Conservation (phyloP, 2,888 invertebrate species). For the Drosophila kambysellisi region DNA sequence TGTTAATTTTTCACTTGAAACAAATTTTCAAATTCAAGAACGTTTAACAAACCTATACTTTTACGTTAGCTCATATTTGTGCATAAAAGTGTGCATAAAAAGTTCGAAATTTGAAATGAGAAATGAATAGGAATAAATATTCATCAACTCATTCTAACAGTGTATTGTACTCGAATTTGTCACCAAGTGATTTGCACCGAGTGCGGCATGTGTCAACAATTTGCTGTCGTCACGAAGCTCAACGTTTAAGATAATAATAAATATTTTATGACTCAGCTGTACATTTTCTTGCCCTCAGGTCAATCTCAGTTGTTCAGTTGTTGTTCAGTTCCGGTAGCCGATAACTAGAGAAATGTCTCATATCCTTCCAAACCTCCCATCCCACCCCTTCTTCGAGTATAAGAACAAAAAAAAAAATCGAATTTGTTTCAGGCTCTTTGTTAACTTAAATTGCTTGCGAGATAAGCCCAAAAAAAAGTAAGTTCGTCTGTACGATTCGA, state of each 20-base stretch:
- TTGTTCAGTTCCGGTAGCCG: constrained; percentile 42
- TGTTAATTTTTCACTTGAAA: background rate
- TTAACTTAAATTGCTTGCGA: constrained; percentile 45
- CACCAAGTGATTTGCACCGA: background rate
- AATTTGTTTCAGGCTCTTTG: constrained; percentile 31
- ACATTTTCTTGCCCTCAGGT: constrained; percentile 3
- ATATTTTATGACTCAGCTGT: constrained; percentile 29
- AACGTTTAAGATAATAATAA: background rate
- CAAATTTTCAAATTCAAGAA: background rate
- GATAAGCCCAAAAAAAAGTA: constrained; percentile 26
- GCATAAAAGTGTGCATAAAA: background rate
- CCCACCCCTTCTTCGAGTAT: background rate
- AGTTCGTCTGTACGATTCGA: background rate
- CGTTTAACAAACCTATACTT: background rate
- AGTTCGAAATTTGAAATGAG: background rate
- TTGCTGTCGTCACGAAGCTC: background rate
- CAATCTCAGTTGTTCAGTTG: background rate
- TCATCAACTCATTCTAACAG: background rate
- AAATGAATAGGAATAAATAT: background rate
- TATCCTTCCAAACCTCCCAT: background rate
- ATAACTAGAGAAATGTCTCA: constrained; percentile 35
- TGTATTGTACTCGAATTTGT: background rate
- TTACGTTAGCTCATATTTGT: background rate
- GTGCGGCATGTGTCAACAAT: background rate
- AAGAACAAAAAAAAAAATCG: background rate